phyloP scores from a whole-genome alignment of 1,140 invertebrate genomes.

The Fopius arisanus region DNA sequence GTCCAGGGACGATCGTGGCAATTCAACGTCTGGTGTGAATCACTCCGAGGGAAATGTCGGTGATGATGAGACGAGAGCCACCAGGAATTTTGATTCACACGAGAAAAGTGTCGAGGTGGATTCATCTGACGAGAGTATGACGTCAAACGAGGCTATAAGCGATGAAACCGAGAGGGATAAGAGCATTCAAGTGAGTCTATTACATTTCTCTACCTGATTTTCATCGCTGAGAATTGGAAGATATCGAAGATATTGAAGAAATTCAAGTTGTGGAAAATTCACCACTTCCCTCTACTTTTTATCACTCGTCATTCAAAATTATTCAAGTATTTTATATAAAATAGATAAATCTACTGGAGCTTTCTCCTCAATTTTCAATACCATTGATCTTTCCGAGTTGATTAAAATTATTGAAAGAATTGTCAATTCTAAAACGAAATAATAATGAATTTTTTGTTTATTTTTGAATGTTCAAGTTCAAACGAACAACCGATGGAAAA shows the following conservation, averaged over 20 bases:
- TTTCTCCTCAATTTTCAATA: too few species aligned
- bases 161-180: slow-evolving; percentile 35
- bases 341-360: too few species aligned
- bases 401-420: too few species aligned
- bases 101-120: slow-evolving; percentile 42
- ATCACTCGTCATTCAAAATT: too few species aligned
- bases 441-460: not conserved
- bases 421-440: not conserved
- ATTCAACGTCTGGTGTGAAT: slow-evolving; percentile 29
- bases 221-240: not conserved
- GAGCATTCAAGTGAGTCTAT: slow-evolving; percentile 23
- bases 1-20: slow-evolving; percentile 49
- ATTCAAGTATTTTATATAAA: too few species aligned
- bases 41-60: not conserved
- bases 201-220: not conserved
- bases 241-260: not conserved
- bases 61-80: not conserved
- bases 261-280: too few species aligned
- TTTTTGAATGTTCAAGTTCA: slow-evolving; percentile 40
- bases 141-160: slow-evolving; percentile 44
- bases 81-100: slow-evolving; percentile 42
- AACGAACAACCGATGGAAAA: slow-evolving; percentile 35
- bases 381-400: too few species aligned
- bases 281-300: too few species aligned
- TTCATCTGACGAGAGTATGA: slow-evolving; percentile 41